Percentiles rank a stretch among this genome's conserved stretches.
phyloP scores from a whole-genome alignment of 2,113 vertebrate genomes.

The Procavia capensis region DNA sequence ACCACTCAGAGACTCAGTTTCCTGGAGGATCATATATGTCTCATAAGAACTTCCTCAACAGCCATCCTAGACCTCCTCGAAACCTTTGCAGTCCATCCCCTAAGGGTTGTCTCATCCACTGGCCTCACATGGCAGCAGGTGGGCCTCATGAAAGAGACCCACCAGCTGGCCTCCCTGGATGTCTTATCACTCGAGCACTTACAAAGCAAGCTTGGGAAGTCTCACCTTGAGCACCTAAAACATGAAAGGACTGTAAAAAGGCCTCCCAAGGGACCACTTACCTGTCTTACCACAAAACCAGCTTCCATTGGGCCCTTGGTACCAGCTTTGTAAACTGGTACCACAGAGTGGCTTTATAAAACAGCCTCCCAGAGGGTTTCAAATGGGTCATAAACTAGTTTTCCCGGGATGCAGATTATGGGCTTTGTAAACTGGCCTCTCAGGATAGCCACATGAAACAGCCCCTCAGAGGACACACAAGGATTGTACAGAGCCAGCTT shows the following conservation, averaged over 20 bases:
- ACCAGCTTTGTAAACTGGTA: background rate
- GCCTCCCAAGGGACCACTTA: background rate
- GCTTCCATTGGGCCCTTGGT: background rate
- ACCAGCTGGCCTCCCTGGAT: background rate
- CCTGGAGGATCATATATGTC: background rate
- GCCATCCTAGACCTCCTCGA: background rate
- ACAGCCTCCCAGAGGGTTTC: background rate
- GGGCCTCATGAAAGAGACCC: background rate
- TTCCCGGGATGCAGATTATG: background rate
- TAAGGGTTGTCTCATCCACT: background rate
- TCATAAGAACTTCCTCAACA: background rate
- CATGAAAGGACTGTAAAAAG: background rate
- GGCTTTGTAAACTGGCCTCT: background rate
- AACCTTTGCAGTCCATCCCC: background rate
- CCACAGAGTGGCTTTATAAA: background rate
- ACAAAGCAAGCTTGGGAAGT: background rate
- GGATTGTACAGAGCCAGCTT: background rate
- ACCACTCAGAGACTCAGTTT: background rate
- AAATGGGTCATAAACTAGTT: background rate
- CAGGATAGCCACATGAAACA: background rate
- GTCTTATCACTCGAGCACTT: background rate
- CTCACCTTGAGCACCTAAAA: background rate
- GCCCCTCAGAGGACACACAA: fast-evolving
- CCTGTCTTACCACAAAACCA: background rate
- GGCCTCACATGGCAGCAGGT: background rate